phyloP scores from a whole-genome alignment of 2,797 vertebrate species.

The Sebastes itinus region DNA sequence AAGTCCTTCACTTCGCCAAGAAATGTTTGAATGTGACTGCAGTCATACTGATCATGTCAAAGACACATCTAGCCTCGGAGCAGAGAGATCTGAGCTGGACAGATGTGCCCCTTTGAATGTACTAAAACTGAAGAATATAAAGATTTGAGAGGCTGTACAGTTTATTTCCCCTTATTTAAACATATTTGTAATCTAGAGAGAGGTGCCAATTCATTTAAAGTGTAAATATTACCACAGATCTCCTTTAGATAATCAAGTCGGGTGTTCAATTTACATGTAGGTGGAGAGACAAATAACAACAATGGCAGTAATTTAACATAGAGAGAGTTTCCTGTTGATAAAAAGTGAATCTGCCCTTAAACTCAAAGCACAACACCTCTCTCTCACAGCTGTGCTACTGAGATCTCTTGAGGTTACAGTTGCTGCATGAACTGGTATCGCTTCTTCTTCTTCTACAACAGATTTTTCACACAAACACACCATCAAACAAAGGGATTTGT shows the following conservation, averaged over 20 bases:
- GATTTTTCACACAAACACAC: conserved; percentile 1
- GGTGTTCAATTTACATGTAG: background rate
- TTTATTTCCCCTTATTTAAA: background rate
- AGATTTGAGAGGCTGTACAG: background rate
- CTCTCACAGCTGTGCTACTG: conserved; percentile 36
- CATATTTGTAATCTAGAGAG: background rate
- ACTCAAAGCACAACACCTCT: background rate
- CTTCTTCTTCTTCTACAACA: conserved; percentile 49
- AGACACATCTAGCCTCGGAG: conserved; percentile 25
- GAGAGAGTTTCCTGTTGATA: conserved; percentile 11
- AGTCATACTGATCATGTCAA: conserved; percentile 66
- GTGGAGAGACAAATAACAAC: background rate
- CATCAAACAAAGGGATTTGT: background rate
- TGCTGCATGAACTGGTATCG: conserved; percentile 25
- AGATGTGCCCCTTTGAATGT: background rate
- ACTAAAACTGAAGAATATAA: background rate
- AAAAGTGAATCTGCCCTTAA: background rate
- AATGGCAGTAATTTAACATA: background rate
- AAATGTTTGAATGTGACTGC: conserved; percentile 54
- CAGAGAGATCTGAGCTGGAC: conserved; percentile 32
- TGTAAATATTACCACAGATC: background rate
- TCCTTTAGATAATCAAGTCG: background rate
- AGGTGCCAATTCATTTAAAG: background rate
- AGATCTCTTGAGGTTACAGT: conserved; percentile 37
- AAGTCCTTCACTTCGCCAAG: conserved; percentile 31